Conservation (phyloP, 2,797 vertebrate species). For the Alca torda region DNA sequence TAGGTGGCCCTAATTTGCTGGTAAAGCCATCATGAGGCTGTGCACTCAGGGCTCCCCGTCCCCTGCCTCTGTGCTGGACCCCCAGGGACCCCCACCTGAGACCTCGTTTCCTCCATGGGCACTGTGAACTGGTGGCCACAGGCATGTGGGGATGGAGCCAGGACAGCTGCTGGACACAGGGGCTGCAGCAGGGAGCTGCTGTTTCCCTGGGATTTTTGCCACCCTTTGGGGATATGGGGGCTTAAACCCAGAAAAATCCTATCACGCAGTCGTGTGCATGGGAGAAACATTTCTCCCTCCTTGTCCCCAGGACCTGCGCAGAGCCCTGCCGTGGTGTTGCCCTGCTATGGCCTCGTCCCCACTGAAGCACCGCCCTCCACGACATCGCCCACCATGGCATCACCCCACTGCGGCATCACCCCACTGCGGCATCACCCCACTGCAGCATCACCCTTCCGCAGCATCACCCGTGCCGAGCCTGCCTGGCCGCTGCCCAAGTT, state of each 20-base stretch:
- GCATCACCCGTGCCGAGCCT: neutral
- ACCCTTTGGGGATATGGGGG: rapidly evolving
- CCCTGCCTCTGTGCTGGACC: neutral
- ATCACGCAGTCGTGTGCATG: rapidly evolving
- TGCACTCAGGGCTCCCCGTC: neutral
- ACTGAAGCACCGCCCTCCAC: neutral
- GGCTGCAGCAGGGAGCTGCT: neutral
- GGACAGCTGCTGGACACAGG: rapidly evolving
- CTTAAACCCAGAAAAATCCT: neutral
- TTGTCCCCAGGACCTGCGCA: rapidly evolving
- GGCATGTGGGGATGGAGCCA: neutral
- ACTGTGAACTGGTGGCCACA: rapidly evolving
- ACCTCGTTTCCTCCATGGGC: neutral
- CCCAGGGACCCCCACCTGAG: neutral
- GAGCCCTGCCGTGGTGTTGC: neutral
- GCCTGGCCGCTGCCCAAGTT: neutral
- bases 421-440: rapidly evolving
- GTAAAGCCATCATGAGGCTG: neutral
- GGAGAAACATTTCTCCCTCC: neutral
- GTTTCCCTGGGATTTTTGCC: neutral
- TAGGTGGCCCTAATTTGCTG: rapidly evolving
- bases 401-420: neutral
- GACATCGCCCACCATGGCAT: neutral
- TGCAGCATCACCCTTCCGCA: neutral
- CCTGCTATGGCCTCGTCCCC: neutral